phyloP scores from a whole-genome alignment of 2,888 invertebrate species.

The Thera britannica region DNA sequence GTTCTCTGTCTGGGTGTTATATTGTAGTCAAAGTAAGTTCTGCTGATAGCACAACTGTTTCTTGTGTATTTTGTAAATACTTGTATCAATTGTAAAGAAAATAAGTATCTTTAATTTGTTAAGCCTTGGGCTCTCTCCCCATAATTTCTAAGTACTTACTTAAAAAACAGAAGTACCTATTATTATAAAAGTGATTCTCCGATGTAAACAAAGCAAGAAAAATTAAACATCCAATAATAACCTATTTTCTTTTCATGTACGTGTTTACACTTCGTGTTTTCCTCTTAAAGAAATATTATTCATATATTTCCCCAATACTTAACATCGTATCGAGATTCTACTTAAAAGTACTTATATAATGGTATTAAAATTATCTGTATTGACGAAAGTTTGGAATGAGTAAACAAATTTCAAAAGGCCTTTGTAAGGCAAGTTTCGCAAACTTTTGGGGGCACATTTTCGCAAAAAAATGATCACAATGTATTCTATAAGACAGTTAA shows the following conservation, averaged over 20 bases:
- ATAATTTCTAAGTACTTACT: too few relatives aligned
- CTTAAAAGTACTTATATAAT: conserved; percentile 9
- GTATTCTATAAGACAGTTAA: conserved; percentile 25
- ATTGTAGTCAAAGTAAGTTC: too few relatives aligned
- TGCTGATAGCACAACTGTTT: too few relatives aligned
- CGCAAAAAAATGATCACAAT: conserved; percentile 24
- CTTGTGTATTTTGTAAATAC: too few relatives aligned
- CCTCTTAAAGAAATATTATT: not conserved
- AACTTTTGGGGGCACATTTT: conserved; percentile 19
- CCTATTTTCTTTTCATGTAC: not conserved
- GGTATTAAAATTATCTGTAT: conserved; percentile 2
- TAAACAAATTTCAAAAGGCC: conserved; percentile 18
- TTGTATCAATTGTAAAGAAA: too few relatives aligned
- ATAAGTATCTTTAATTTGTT: too few relatives aligned
- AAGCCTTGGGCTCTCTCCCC: too few relatives aligned
- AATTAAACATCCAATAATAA: too few relatives aligned
- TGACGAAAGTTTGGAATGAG: conserved; percentile 7
- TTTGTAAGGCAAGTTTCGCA: conserved; percentile 15
- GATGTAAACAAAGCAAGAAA: too few relatives aligned
- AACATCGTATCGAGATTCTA: not conserved
- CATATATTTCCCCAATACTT: not conserved
- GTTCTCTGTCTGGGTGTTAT: too few relatives aligned
- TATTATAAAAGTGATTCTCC: too few relatives aligned
- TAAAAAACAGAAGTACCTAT: too few relatives aligned
- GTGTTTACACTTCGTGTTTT: not conserved